Base-by-base conservation (phyloP, 2,797 vertebrate genomes). In the Hylomyscus alleni region DNA sequence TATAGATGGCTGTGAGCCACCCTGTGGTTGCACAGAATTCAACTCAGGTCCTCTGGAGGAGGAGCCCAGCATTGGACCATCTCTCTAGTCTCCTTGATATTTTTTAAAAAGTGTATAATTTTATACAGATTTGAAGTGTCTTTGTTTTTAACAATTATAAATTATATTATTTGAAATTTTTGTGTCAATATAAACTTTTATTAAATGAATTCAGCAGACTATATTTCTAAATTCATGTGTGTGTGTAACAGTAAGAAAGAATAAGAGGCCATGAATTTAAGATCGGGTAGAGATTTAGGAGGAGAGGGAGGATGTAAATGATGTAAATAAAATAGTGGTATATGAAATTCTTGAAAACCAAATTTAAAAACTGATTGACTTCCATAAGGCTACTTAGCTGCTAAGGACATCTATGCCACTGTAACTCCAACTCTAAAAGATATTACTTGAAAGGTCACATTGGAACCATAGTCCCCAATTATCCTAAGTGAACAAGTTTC, bases 141-240 rank as follows among this genome's bases (percentile, higher is more conserved):
- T 96, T 93, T 91, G 76, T 84, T 95, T 96, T 89, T 78, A 95
- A 95, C 93, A 81, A 84, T 78, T 92, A 75, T 58, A 15, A 85
- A 62, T 40, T 89, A 3, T 47, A 69, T 91, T 89, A 93, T 93
- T 89, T 95, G 80, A 95, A 91, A 89, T 95, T 94, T 89, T 60
- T 72, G 13, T 89, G 82, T 94, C 14, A 73, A 34, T 88, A 89
- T 84, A 37, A 69, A 72, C 50, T 67, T 85, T 67, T 12, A 50
- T 67, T 50, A 67, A 67, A 85, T 85, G 29, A 67, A 67, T 20
- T 67, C 60, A 85, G 58, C 58, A 84, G 82, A 84, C 29, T 19
- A 44, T 65, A 50, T 67, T 67, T 50, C 31, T 34, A 50, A 85
- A 50, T 65, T 13, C 20, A 12, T 65, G 29, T 84, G 13, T 82